Conservation (phyloP, 2,113 vertebrate genomes). For the Peromyscus polionotus region DNA sequence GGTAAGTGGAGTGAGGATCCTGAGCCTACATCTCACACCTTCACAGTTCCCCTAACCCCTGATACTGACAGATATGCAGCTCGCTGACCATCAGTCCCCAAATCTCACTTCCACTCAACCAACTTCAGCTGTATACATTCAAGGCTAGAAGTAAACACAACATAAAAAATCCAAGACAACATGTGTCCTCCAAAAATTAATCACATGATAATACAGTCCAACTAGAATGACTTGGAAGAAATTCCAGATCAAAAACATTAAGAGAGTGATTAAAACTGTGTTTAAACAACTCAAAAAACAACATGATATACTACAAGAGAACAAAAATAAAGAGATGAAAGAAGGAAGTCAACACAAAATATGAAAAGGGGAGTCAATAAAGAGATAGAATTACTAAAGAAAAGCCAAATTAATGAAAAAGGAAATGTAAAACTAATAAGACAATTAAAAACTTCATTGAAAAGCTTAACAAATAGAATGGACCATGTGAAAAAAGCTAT, state of each 20-base stretch:
- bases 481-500: background rate
- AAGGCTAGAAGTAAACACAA: background rate
- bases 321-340: background rate
- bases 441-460: background rate
- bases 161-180: background rate
- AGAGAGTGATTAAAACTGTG: background rate
- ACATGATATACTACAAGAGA: background rate
- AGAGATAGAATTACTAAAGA: background rate
- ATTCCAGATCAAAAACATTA: background rate
- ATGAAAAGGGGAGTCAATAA: background rate
- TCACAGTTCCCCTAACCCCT: accelerated
- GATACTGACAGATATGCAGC: background rate
- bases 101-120: background rate
- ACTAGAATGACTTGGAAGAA: background rate
- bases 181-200: background rate
- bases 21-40: background rate
- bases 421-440: background rate
- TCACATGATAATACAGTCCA: background rate
- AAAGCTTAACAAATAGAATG: background rate
- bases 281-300: background rate
- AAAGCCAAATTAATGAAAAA: background rate
- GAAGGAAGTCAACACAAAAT: background rate
- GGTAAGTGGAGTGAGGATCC: background rate
- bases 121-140: background rate
- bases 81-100: background rate